These are phyloP conservation scores for Phoenicopterus ruber DNA, from an alignment of 2,113 vertebrate genomes.

Conservation along the genomic window DNA sequence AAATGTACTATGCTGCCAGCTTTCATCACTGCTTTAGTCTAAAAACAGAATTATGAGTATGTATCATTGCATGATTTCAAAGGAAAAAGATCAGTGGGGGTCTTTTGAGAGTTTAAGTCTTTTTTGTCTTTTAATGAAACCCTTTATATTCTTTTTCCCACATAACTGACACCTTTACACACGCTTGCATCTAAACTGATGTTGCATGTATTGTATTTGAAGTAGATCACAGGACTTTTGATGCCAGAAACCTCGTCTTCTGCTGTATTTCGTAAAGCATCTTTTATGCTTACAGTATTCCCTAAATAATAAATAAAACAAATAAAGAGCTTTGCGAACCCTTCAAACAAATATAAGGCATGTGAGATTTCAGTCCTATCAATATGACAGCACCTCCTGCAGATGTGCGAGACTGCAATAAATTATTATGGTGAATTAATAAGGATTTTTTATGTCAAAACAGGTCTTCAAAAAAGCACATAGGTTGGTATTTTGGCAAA, in stretches of 20 bases:
- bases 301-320: conserved; percentile 1
- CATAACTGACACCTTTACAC: background rate
- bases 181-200: background rate
- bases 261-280: background rate
- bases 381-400: background rate
- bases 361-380: background rate
- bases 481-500: background rate
- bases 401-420: background rate
- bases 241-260: background rate
- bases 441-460: background rate
- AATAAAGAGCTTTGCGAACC: background rate
- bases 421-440: background rate
- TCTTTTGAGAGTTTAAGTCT: background rate
- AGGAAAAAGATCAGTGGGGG: background rate
- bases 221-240: conserved; percentile 2
- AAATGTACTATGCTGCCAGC: background rate
- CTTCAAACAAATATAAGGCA: background rate
- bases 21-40: background rate
- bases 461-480: background rate
- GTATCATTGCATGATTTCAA: background rate
- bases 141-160: background rate
- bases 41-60: background rate
- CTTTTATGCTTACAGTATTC: background rate
- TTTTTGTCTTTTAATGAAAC: conserved; percentile 23
- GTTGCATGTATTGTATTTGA: background rate